Evolutionary conservation across 2,113 vertebrate species (phyloP).

Genomic region (Antechinus flavipes): DNA sequence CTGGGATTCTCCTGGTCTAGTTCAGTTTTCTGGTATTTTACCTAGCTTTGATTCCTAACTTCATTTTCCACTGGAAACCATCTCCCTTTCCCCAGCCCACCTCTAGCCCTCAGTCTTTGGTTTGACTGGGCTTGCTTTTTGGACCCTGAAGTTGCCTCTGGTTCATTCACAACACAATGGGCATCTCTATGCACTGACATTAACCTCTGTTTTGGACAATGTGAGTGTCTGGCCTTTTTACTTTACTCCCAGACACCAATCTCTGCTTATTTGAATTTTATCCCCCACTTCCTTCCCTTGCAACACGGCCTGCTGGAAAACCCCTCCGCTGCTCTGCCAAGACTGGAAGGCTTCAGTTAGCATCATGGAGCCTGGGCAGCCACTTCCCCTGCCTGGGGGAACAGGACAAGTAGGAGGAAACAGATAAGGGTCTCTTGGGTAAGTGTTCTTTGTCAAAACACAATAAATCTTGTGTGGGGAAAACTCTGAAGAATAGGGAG

Average conservation of each 20-base stretch:
- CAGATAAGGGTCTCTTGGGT: background rate
- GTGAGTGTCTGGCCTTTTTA: background rate
- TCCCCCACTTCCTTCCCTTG: background rate
- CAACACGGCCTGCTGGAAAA: background rate
- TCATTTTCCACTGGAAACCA: background rate
- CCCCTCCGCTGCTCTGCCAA: background rate
- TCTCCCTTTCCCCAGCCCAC: background rate
- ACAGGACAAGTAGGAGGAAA: background rate
- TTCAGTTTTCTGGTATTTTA: background rate
- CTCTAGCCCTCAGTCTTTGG: background rate
- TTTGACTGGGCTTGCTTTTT: background rate
- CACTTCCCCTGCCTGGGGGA: background rate
- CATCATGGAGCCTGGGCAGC: background rate
- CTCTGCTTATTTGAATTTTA: background rate
- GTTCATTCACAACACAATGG: background rate
- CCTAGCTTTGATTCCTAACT: background rate
- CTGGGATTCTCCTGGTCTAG: background rate
- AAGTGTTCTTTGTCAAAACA: background rate
- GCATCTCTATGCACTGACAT: background rate
- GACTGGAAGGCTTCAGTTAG: background rate
- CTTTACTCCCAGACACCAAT: background rate
- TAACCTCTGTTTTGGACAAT: background rate
- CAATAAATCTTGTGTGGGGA: background rate
- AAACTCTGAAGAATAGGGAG: background rate
- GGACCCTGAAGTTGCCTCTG: background rate